Evolutionary conservation across 2,888 invertebrate species (phyloP), one percentile per base, ranked within the genome.

Genomic region (Drosophila kanekoi): DNA sequence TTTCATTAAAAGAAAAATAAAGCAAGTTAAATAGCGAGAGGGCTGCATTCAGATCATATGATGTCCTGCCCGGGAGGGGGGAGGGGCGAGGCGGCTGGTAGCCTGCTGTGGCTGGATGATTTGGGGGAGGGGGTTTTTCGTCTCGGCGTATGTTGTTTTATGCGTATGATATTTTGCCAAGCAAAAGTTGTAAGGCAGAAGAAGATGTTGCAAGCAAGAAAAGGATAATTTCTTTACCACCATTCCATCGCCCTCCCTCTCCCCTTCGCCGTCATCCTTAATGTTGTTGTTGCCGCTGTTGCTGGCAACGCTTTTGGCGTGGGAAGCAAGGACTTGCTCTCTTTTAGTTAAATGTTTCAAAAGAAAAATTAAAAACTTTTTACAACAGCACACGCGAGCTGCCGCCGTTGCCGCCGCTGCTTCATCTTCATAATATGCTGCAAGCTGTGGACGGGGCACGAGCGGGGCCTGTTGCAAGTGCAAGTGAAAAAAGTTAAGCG

Each of bases 341-440:
- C 83, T 89, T 89, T 89, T 85, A 87, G 84, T 84, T 85, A 84
- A 89, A 89, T 84, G 87, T 84, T 89, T 87, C 85, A 87, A 84
- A 84, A 84, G 87, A 89, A 87, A 89, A 84, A 84, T 87, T 84
- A 89, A 89, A 84, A 89, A 89, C 87, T 84, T 89, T 87, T 81
- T 79, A 89, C 87, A 84, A 79, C 89, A 81, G 76, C 73, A 71
- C 72, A 82, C 66, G 84, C 80, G 81, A 41, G 73, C 72, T 67
- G 73, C 58, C 44, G 56, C 60, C 48, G 40, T 44, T 47, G 45
- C 59, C 60, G 41, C 43, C 37, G 11, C 16, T 47, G 33, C 45
- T 59, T 53, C 60, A 54, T 65, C 56, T 45, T 57, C 79, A 76
- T 79, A 82, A 79, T 79, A 71, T 76, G 73, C 77, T 81, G 76